Percentiles rank a stretch among this genome's conserved stretches.
Conservation (phyloP, 2,113 vertebrate species). For the Megaceryle torquata region DNA sequence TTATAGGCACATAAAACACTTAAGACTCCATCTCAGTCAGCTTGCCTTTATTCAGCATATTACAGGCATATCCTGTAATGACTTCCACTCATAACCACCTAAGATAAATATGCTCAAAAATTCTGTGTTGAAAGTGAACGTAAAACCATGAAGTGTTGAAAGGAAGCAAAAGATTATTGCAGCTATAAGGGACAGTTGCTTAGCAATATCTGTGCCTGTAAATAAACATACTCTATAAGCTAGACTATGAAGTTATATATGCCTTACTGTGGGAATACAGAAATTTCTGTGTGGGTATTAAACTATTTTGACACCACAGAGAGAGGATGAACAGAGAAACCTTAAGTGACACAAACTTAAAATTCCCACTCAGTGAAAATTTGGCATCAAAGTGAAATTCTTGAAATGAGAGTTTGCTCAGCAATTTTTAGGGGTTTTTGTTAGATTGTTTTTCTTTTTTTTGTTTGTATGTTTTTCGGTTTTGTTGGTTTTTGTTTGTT, state of each 20-base stretch:
- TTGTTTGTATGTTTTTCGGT: too few relatives aligned
- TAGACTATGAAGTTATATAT: background rate
- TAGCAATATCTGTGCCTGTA: slow-evolving; percentile 12
- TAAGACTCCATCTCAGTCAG: background rate
- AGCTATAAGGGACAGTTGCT: background rate
- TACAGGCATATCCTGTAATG: background rate
- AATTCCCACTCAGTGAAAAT: slow-evolving; percentile 3
- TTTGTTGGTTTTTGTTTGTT: background rate
- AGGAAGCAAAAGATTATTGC: background rate
- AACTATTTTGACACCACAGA: background rate
- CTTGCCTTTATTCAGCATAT: background rate
- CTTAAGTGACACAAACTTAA: slow-evolving; percentile 6
- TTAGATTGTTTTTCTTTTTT: background rate
- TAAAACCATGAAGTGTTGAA: background rate
- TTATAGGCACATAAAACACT: background rate
- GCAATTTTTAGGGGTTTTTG: background rate
- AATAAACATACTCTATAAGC: background rate
- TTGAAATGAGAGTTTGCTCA: background rate
- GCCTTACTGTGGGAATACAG: background rate
- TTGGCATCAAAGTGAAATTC: background rate
- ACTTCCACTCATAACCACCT: background rate
- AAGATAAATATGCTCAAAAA: background rate
- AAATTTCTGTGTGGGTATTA: background rate
- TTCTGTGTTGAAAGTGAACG: background rate
- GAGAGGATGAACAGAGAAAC: background rate